Base-by-base conservation (phyloP, 2,113 vertebrate genomes). In the Nothocercus nigrocapillus region DNA sequence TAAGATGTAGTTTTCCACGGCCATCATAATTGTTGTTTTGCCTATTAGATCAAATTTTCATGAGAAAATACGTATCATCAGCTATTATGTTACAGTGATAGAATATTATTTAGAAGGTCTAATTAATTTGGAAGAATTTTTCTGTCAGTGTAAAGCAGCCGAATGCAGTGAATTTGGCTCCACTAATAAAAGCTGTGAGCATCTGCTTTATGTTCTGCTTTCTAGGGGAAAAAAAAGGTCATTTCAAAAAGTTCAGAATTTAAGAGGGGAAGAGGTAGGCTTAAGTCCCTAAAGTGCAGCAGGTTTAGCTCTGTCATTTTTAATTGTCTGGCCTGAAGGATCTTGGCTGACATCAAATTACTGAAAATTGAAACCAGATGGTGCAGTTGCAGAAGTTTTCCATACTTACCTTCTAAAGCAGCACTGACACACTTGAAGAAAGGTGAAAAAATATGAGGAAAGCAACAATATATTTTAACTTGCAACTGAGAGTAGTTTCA, bases 271-370 rank as follows among this genome's bases (percentile, higher is more conserved):
- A 59, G 64, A 92, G 27, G 36, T 47, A 93, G 27, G 59, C 40
- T 93, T 82, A 85, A 82, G 69, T 80, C 69, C 53, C 42, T 18
- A 36, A 91, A 88, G 91, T 84, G 30, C 73, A 82, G 38, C 76
- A 94, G 47, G 34, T 94, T 92, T 94, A 75, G 34, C 58, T 84
- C 49, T 90, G 69, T 72, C 85, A 44, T 36, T 84, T 90, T 90
- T 94, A 78, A 95, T 96, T 12, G 70, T 59, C 27, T 45, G 53
- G 22, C 58, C 36, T 74, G 6, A 28, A 62, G 62, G 44, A 84
- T 22, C n/a, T 66, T 76, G 59, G 21, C 53, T 82, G 69, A 88
- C 77, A 85, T 12, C 62, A 89, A 51, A 88, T 49, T 32, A 82
- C 76, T 45, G 44, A 76, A 87, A 93, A 89, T 42, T 62, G 54